Base-by-base conservation (phyloP, 2,113 vertebrate species). In the Cyanoliseus patagonus region DNA sequence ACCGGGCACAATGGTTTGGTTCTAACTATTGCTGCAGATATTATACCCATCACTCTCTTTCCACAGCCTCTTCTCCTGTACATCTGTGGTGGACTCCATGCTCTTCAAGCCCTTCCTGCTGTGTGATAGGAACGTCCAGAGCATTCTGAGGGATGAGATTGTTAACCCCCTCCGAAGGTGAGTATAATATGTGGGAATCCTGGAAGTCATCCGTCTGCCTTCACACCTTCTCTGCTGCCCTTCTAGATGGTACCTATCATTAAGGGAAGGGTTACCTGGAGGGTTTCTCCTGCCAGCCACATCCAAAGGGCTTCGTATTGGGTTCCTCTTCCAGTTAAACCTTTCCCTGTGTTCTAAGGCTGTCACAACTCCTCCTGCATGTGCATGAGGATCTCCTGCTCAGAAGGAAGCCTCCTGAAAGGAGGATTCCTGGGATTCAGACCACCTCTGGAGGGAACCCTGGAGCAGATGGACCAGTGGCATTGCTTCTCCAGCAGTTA, bases 31-130 rank as follows among this genome's bases (percentile, higher is more conserved):
- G n/a, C 35, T 77, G 67, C 62, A 64, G 64, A 75, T 19, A 23
- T 91, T 37, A 52, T 4, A 18, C 25, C 33, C 42, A 23, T 37
- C 74, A 1, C 24, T 6, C 25, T 92, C 17, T 92, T 62, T 88
- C 42, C 74, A 27, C 97, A 99, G 99, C 96, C 98, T 99, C 94
- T 99, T 99, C 93, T 99, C 98, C 95, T 99, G 99, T 90, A 98
- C 98, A 0, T 99, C 98, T 0, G 98, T 98, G 69, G 83, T 99
- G 97, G 99, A 99, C 91, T 98, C 98, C 64, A 98, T 99, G 97
- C 97, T 99, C 90, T 99, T 98, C 92, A 99, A 98, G 64, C 97
- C 97, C 6, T 98, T 98, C 24, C 51, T 93, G 0, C 91, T 95
- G 13, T 95, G 93, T 13, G 97, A 98, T 17, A 91, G 98, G 31